Conservation (phyloP, 2,797 vertebrate genomes). For the Alcedo quadribrachys region DNA sequence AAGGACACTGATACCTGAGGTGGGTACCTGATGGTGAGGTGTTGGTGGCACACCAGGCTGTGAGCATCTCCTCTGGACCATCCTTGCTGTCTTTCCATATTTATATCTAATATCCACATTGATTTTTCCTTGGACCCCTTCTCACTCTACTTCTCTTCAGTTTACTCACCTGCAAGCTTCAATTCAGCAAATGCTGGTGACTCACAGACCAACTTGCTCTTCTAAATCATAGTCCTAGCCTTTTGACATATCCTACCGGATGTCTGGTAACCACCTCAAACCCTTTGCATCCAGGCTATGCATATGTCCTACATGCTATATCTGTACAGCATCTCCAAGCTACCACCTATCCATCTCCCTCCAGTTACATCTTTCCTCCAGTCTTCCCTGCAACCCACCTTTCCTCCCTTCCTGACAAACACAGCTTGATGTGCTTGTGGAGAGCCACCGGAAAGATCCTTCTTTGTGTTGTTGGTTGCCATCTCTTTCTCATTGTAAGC, state of each 20-base stretch:
- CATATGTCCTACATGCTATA: neutral
- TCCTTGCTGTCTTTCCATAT: neutral
- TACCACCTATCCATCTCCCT: neutral
- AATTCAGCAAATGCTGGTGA: neutral
- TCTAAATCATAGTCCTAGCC: neutral
- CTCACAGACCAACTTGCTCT: rapidly evolving
- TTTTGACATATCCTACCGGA: neutral
- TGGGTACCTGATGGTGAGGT: rapidly evolving
- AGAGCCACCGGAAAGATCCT: neutral
- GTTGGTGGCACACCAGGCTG: neutral
- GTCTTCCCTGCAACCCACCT: neutral
- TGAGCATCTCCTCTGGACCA: neutral
- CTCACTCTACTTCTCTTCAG: neutral
- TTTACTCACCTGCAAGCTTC: neutral
- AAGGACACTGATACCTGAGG: neutral
- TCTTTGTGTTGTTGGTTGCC: neutral
- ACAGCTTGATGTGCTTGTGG: neutral
- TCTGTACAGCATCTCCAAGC: neutral
- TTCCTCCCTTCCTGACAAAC: neutral
- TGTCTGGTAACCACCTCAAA: neutral
- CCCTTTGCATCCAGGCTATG: neutral
- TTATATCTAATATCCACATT: neutral
- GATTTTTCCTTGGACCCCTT: neutral
- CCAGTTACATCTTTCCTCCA: neutral
- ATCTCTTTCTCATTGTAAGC: neutral